Conservation (phyloP, 2,888 invertebrate species). For the Sylvicola fuscatus region DNA sequence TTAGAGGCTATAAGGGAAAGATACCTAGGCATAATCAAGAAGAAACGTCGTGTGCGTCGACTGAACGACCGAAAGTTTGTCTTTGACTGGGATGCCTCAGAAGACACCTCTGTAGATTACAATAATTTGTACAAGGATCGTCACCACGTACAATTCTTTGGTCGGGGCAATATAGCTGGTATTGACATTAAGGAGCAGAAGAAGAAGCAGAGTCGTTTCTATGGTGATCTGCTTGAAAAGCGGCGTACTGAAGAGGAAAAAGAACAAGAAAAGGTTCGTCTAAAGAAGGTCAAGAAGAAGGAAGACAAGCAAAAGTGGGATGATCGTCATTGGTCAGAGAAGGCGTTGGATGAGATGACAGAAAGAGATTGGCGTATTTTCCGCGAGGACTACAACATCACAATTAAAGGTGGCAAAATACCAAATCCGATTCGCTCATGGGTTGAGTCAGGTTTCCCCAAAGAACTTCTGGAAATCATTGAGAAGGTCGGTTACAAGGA, state of each 20-base stretch:
- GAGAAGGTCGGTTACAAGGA: conserved; percentile 91
- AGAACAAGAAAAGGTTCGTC: conserved; percentile 80
- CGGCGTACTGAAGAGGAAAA: conserved; percentile 91
- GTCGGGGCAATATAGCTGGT: conserved; percentile 92
- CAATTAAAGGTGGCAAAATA: conserved; percentile 91
- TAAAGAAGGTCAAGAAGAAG: conserved; percentile 81
- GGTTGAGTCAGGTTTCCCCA: conserved; percentile 82
- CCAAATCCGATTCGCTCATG: conserved; percentile 91
- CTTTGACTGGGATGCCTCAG: conserved; percentile 99
- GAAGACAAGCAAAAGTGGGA: conserved; percentile 99
- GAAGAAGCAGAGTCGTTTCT: conserved; percentile 91
- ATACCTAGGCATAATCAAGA: conserved; percentile 83
- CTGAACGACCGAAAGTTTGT: conserved; percentile 98
- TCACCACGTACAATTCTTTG: conserved; percentile 96
- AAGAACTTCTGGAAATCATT: conserved; percentile 83
- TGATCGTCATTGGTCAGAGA: conserved; percentile 97
- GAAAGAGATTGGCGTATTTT: conserved; percentile 99
- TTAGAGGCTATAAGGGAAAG: conserved; percentile 89
- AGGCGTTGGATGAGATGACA: conserved; percentile 84
- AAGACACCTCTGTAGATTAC: conserved; percentile 96
- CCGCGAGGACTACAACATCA: conserved; percentile 96
- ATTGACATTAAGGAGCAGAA: conserved; percentile 95
- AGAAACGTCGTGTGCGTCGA: conserved; percentile 76
- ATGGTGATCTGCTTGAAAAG: conserved; percentile 86
- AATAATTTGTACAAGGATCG: conserved; percentile 91